Percentiles rank a stretch among this genome's conserved stretches.
Conservation (phyloP, 2,888 invertebrate species). For the Lordiphosa andalusiaca region DNA sequence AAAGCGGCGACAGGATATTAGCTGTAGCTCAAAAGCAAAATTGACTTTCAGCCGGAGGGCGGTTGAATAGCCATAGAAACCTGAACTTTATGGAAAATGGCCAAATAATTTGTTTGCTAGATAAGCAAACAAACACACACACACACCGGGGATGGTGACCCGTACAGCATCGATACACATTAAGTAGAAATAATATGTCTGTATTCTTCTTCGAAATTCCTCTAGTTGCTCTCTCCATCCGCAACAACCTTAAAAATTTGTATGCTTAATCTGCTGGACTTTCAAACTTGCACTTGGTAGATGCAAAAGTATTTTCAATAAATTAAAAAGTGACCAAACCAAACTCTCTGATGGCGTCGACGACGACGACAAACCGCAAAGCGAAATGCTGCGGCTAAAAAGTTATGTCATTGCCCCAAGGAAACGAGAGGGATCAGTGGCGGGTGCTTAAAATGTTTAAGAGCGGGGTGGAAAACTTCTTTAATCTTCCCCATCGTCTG, state of each 20-base stretch:
- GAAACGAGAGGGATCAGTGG: slow-evolving; percentile 7
- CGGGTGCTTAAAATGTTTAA: slow-evolving; percentile 1
- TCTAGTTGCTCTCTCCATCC: too few species aligned
- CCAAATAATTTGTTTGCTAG: slow-evolving; percentile 46
- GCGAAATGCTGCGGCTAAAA: slow-evolving; percentile 44
- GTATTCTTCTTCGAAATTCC: too few species aligned
- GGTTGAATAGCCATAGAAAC: slow-evolving; percentile 5
- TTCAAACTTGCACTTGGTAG: slow-evolving; percentile 2
- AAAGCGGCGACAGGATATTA: slow-evolving; percentile 67
- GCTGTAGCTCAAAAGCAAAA: slow-evolving; percentile 59
- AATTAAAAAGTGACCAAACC: slow-evolving; percentile 36
- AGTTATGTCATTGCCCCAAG: slow-evolving; percentile 45
- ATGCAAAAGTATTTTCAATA: slow-evolving; percentile 45
- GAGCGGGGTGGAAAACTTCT: too few species aligned
- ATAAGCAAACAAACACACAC: slow-evolving; percentile 21
- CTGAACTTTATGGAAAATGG: slow-evolving; percentile 27
- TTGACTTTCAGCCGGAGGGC: slow-evolving; percentile 43
- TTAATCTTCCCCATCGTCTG: too few species aligned
- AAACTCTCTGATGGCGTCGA: slow-evolving; percentile 10
- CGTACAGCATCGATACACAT: background rate
- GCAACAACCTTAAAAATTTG: too few species aligned
- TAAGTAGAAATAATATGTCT: background rate
- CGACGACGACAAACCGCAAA: slow-evolving; percentile 40
- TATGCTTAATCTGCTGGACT: too few species aligned
- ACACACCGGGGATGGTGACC: background rate